A percentile compares a stretch with the other conserved stretches of the same genome.
These are phyloP conservation scores for Phthorimaea operculella DNA, from an alignment of 1,140 invertebrate species.

Conservation along the genomic window DNA sequence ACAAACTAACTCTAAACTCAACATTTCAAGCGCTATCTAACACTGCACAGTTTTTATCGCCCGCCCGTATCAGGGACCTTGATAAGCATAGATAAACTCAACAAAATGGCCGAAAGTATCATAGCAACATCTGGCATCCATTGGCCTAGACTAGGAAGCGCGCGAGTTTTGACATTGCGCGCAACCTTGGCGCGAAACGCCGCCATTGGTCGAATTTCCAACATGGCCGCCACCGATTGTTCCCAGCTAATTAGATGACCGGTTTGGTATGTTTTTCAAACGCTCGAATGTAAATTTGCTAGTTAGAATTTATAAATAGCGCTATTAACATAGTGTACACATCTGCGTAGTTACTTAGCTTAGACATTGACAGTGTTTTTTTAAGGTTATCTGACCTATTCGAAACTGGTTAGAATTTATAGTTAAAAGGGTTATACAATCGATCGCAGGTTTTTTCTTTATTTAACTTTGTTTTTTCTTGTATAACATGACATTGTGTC, in stretches of 20 bases:
- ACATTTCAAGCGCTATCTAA: not conserved
- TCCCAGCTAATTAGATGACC: conserved; percentile 43
- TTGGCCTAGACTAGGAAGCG: conserved; percentile 53
- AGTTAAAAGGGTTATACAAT: too few species aligned
- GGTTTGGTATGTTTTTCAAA: conserved; percentile 54
- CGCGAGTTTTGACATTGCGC: conserved; percentile 52
- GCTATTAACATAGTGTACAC: not conserved
- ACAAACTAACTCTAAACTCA: too few species aligned
- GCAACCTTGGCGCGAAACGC: conserved; percentile 37
- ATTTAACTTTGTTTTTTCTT: too few species aligned
- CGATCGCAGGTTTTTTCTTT: too few species aligned
- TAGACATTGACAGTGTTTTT: too few species aligned
- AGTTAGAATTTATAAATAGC: not conserved
- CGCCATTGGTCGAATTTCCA: conserved; percentile 44
- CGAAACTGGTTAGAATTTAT: too few species aligned
- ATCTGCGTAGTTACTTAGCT: too few species aligned
- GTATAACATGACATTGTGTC: too few species aligned
- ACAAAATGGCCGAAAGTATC: conserved; percentile 51
- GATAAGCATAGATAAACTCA: conserved; percentile 2
- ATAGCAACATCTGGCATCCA: conserved; percentile 33
- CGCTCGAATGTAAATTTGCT: conserved; percentile 15
- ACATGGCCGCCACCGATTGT: conserved; percentile 45
- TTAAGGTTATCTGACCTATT: too few species aligned
- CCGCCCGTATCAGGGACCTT: not conserved
- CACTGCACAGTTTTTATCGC: not conserved